These are phyloP conservation scores for Polietes domitor DNA, from an alignment of 2,888 invertebrate genomes.

Conservation along the genomic window DNA sequence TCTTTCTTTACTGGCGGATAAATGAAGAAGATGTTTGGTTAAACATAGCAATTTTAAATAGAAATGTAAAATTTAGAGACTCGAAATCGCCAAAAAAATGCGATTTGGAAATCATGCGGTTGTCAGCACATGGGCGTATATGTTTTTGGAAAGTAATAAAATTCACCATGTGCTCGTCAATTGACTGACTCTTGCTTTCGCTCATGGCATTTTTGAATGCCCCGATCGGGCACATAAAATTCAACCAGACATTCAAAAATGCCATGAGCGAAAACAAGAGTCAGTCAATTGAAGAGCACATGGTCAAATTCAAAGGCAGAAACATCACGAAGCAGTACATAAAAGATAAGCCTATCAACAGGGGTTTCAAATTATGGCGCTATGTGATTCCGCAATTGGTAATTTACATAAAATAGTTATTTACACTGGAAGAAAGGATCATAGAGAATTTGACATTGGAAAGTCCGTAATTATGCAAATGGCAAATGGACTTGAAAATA, in stretches of 20 bases:
- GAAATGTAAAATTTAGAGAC: no score
- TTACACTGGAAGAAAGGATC: constrained; percentile 4
- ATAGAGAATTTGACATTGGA: neutral
- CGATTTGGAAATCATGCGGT: no score
- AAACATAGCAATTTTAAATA: no score
- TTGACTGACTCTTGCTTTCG: constrained; percentile 9
- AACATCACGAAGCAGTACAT: neutral
- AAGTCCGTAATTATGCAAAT: neutral
- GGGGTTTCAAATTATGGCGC: constrained; percentile 36
- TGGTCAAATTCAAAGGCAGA: neutral
- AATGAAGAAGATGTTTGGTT: no score
- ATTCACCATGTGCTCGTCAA: no score
- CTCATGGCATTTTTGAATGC: constrained; percentile 27
- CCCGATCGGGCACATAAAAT: constrained; percentile 11
- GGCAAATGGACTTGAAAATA: neutral
- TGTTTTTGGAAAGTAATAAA: no score
- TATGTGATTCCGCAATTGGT: neutral
- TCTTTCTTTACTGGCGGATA: no score
- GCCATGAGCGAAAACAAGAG: constrained; percentile 14
- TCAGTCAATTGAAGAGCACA: constrained; percentile 19
- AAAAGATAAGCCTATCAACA: neutral
- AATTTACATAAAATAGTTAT: constrained; percentile 4
- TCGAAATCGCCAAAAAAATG: no score
- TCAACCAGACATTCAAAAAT: constrained; percentile 16
- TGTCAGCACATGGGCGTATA: no score